Conservation (phyloP, 2,113 vertebrate species). For the Scopus umbretta region DNA sequence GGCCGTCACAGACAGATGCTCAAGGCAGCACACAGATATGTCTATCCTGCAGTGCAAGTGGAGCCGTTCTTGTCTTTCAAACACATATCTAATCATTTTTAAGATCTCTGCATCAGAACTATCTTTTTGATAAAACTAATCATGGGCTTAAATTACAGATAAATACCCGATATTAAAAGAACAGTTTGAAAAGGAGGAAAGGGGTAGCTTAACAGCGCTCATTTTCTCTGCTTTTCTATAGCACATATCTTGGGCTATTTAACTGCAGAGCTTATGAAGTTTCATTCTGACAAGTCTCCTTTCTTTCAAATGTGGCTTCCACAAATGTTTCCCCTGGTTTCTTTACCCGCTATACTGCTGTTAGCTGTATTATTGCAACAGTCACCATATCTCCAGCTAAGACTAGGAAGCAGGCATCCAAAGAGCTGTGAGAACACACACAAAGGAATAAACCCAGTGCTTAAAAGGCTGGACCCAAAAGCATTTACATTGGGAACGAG, state of each 20-base stretch:
- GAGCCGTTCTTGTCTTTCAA: slow-evolving; percentile 17
- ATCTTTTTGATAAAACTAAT: slow-evolving; percentile 63
- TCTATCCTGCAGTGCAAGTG: neutral
- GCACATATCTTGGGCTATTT: slow-evolving; percentile 33
- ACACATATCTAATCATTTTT: slow-evolving; percentile 20
- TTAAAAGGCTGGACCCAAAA: slow-evolving; percentile 2
- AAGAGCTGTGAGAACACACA: neutral
- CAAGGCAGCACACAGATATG: neutral
- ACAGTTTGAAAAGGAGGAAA: slow-evolving; percentile 12
- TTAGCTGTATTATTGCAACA: neutral
- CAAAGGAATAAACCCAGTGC: neutral
- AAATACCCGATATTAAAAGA: slow-evolving; percentile 38
- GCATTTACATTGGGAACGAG: neutral
- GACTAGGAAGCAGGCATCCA: neutral
- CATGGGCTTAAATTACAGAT: slow-evolving; percentile 57
- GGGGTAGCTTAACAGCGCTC: neutral
- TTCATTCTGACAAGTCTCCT: slow-evolving; percentile 27
- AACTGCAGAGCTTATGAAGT: neutral
- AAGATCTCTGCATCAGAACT: slow-evolving; percentile 47
- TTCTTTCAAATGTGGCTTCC: neutral
- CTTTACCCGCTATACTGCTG: neutral
- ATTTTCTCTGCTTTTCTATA: slow-evolving; percentile 35
- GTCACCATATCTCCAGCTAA: neutral
- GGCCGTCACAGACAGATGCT: neutral
- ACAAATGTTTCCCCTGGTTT: neutral